Base-by-base conservation (phyloP, 2,797 vertebrate genomes). In the Gephyroberyx darwinii region DNA sequence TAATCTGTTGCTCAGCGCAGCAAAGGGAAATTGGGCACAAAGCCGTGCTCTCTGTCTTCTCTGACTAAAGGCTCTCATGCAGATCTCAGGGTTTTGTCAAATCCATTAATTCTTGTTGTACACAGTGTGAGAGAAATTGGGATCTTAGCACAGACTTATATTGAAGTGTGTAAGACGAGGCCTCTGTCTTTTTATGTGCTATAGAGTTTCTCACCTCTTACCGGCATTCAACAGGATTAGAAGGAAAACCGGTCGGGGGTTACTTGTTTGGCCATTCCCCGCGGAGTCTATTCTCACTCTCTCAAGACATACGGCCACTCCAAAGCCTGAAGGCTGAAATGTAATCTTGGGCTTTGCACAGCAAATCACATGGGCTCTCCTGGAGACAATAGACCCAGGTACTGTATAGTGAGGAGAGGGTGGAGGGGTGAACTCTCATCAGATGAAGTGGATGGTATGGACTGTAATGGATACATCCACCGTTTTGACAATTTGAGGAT, bases 181-280 rank as follows among this genome's bases (percentile, higher is more conserved):
- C 75, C 68, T 82, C 66, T 76, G 71, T 86, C 72, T 86, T 87
- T 88, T 89, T 43, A 84, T 82, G 83, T 73, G 84, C 19, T 76
- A 83, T 89, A 85, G 84, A 80, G 77, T 89, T 91, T 92, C 82
- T 88, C 84, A 86, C 78, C 71, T 84, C 84, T 90, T 70, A 62
- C 65, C 51, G 66, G 58, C 60, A 69, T 78, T 89, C 73, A 82
- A 65, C 52, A 68, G 82, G 87, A 90, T 90, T 88, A 87, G 72
- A 83, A 56, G 76, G 65, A 72, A 78, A 91, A 87, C 71, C 47
- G 6, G 82, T 82, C 37, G 64, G 74, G 75, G 77, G 79, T 73
- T 78, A 62, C 75, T 71, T 86, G 83, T 83, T 83, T 63, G 63
- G 55, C 64, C 45, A 5, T 12, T 76, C 30, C 67, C 70, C 2